phyloP scores from a whole-genome alignment of 2,113 vertebrate genomes.

The Serinus canaria region DNA sequence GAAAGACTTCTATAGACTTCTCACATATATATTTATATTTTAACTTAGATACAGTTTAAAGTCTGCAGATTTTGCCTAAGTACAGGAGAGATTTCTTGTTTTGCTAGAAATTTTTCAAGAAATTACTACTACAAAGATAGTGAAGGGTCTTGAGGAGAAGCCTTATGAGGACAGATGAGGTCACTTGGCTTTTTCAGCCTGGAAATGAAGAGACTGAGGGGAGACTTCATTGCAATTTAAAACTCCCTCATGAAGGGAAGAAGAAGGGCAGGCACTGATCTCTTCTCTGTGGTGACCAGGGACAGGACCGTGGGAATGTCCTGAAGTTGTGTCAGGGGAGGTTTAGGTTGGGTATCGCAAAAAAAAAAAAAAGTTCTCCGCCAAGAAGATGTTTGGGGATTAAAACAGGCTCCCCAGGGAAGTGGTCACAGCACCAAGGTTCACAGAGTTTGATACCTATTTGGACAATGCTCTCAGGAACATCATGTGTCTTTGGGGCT shows the following conservation, averaged over 20 bases:
- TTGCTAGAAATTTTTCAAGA: background rate
- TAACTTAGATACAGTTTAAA: background rate
- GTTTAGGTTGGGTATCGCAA: background rate
- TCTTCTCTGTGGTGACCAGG: background rate
- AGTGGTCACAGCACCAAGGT: background rate
- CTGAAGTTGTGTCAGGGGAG: background rate
- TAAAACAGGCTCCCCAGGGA: background rate
- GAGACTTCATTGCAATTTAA: background rate
- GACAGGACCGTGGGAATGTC: background rate
- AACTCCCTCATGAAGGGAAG: background rate
- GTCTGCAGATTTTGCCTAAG: background rate
- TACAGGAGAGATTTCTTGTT: background rate
- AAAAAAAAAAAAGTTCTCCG: background rate
- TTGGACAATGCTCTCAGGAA: background rate
- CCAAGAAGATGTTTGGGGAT: background rate
- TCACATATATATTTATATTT: background rate
- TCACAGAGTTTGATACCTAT: background rate
- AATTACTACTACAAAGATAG: background rate
- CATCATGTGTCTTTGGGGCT: background rate
- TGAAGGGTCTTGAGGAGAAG: background rate
- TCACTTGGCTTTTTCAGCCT: background rate
- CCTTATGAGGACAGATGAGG: rapidly evolving
- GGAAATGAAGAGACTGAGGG: background rate
- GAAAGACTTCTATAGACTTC: background rate
- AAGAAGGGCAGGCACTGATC: background rate